Percentiles rank a stretch among this genome's conserved stretches.
These are phyloP conservation scores for Poeciliopsis occidentalis DNA, from an alignment of 2,113 vertebrate genomes.

Conservation along the genomic window DNA sequence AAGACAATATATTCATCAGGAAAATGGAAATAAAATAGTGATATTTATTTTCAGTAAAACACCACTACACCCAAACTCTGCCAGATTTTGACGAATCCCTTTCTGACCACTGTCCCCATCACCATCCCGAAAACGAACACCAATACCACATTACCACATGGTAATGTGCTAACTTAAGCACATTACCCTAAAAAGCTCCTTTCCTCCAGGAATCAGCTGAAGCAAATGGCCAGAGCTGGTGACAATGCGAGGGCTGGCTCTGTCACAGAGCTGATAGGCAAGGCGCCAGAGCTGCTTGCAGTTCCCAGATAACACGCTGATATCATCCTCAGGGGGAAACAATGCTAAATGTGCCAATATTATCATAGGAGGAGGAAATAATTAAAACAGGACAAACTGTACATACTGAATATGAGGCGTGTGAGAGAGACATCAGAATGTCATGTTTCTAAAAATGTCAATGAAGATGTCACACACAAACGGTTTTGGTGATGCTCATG, in stretches of 20 bases:
- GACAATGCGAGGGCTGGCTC: constrained; percentile 42
- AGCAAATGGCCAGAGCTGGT: constrained; percentile 42
- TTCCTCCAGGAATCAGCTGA: constrained; percentile 41
- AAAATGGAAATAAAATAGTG: background rate
- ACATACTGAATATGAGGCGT: constrained; percentile 11
- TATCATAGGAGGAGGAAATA: constrained; percentile 26
- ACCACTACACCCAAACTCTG: background rate
- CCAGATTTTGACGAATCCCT: background rate
- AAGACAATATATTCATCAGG: background rate
- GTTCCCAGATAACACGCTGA: constrained; percentile 55
- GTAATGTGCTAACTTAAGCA: constrained; percentile 25
- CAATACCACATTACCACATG: too few relatives aligned
- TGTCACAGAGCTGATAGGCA: constrained; percentile 58
- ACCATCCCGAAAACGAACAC: constrained; percentile 24
- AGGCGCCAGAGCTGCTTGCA: constrained; percentile 40
- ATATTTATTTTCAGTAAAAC: background rate
- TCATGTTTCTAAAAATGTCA: constrained; percentile 18
- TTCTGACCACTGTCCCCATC: background rate
- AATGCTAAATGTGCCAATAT: constrained; percentile 26
- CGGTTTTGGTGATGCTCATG: background rate
- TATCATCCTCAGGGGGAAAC: constrained; percentile 44
- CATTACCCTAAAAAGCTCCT: constrained; percentile 8
- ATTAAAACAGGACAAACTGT: constrained; percentile 33
- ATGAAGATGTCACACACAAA: constrained; percentile 17
- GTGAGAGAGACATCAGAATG: background rate